Evolutionary conservation across 2,113 vertebrate genomes (phyloP), one percentile per base, ranked within the genome.

Genomic region (Rhadina sibilatrix): DNA sequence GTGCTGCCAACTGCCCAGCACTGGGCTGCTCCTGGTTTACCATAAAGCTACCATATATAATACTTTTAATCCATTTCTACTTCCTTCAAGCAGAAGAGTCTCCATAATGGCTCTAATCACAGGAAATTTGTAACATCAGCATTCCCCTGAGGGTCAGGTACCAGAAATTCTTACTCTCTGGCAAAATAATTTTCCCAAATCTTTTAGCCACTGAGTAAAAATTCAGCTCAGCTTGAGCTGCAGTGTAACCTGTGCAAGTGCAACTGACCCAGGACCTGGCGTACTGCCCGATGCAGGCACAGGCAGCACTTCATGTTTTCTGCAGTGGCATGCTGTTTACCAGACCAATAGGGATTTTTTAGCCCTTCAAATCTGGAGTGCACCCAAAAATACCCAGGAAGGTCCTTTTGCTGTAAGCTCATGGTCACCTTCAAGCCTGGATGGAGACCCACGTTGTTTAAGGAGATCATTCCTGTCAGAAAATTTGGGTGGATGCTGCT

Each of bases 281-380:
- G 0, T 10, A 12, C 31, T 16, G 31, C 72, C 27, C 0, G 0
- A 9, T 44, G 50, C 54, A 52, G 82, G 9, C 1, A 1, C 40
- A 9, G 44, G 9, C 83, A 49, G 35, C 47, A 19, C 2, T 11
- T 63, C 14, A 1, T 52, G 33, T 33, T 50, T 54, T 56, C 49
- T 84, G 70, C 50, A 49, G 5, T 11, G 22, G 40, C 13, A 24
- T 37, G 12, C 33, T 70, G 2, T 56, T 83, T 59, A 44, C 35
- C 22, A 53, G 25, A 35, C 16, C 2, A 1, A 5, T 3, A 4
- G 16, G 38, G 15, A 44, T 4, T 54, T 72, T 90, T 31, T 42
- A 27, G 7, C 35, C 37, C 21, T 89, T 86, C 44, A 68, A 4
- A 56, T 33, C 38, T 63, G 44, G 22, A 50, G 12, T 11, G 15